phyloP scores from a whole-genome alignment of 2,113 vertebrate genomes.

The Clarias gariepinus region DNA sequence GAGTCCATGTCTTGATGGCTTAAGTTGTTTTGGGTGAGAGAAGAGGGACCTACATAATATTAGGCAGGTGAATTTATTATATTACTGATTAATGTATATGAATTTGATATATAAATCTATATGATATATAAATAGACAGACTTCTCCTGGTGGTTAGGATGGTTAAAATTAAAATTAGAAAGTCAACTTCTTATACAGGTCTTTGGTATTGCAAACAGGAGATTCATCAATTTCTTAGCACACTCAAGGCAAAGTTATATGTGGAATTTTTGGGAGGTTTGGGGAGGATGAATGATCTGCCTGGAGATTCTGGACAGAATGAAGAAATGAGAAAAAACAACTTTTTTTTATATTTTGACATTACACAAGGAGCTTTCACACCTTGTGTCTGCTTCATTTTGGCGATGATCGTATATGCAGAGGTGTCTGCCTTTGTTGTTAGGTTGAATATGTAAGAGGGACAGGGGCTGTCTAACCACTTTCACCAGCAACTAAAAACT shows the following conservation, averaged over 20 bases:
- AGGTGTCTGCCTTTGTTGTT: constrained; percentile 14
- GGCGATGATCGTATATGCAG: background rate
- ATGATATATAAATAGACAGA: no score
- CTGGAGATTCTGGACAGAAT: constrained; percentile 21
- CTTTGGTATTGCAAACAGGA: background rate
- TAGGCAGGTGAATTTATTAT: no score
- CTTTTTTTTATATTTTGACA: no score
- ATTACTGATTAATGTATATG: no score
- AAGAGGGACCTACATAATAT: no score
- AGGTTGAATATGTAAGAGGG: background rate
- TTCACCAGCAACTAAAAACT: background rate
- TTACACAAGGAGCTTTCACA: constrained; percentile 11
- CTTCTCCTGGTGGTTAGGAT: background rate
- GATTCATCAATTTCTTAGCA: constrained; percentile 29
- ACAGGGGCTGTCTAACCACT: background rate
- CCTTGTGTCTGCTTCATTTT: constrained; percentile 22
- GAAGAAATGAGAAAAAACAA: background rate
- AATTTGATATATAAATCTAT: no score
- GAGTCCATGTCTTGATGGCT: no score
- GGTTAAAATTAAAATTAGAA: background rate
- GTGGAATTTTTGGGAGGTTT: constrained; percentile 43
- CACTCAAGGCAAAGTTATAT: background rate
- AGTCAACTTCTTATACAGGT: background rate
- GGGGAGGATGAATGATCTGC: constrained; percentile 39
- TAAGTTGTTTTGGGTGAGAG: no score